These are phyloP conservation scores for Mactromeris polynyma DNA, from an alignment of 2,888 invertebrate species.

Conservation along the genomic window DNA sequence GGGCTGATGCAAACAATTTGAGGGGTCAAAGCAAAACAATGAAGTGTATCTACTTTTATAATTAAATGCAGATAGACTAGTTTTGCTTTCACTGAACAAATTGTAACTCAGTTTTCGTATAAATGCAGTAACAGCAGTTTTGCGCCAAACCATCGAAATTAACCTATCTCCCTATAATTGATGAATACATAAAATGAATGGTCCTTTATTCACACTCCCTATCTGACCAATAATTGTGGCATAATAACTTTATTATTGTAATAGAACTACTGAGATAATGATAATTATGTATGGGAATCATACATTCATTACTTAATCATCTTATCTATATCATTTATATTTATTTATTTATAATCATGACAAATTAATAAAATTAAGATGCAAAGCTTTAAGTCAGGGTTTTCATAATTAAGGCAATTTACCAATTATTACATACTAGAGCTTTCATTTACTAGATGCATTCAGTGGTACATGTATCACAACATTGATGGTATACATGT, in stretches of 20 bases:
- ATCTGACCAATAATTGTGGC: not conserved
- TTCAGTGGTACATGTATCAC: no score
- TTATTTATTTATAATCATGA: slow-evolving; percentile 44
- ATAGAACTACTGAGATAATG: not conserved
- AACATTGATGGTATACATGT: no score
- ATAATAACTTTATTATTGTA: not conserved
- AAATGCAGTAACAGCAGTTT: no score
- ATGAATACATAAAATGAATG: not conserved
- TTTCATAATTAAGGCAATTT: not conserved
- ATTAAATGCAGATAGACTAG: no score
- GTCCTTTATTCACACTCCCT: not conserved
- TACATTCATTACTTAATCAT: slow-evolving; percentile 4
- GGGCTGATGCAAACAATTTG: no score
- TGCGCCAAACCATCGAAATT: no score
- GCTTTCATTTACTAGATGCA: no score
- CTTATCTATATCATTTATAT: slow-evolving; percentile 26
- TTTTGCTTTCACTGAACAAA: no score
- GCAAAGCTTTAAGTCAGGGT: not conserved
- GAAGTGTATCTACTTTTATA: no score
- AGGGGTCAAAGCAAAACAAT: no score
- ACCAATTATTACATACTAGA: not conserved
- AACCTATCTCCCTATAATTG: not conserved
- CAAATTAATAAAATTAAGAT: slow-evolving; percentile 16
- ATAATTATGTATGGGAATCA: slow-evolving; percentile 1
- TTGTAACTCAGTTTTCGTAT: no score